Evolutionary conservation across 2,888 invertebrate species (phyloP).

Genomic region (Hedychridium roseum): DNA sequence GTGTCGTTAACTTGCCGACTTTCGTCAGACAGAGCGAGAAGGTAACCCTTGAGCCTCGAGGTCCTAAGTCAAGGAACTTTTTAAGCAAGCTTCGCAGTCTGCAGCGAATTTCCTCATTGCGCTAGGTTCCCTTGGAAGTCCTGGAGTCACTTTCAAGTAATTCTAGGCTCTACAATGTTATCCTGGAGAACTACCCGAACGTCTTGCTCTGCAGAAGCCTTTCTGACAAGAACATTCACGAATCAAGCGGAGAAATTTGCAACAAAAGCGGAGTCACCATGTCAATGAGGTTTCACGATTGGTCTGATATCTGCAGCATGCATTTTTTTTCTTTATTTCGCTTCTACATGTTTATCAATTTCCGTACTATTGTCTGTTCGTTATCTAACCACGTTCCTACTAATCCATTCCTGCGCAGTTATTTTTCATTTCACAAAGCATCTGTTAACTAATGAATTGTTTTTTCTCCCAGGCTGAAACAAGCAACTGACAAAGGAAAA

Average conservation of each 20-base stretch:
- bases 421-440: too few relatives aligned
- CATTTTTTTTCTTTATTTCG: constrained; percentile 28
- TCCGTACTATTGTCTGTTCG: too few relatives aligned
- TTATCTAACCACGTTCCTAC: too few relatives aligned
- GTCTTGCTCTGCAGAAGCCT: constrained; percentile 71
- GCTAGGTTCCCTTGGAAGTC: constrained; percentile 74
- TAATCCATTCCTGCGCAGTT: too few relatives aligned
- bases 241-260: constrained; percentile 56
- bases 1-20: constrained; percentile 79
- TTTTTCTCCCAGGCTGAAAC: constrained; percentile 47
- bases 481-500: constrained; percentile 48
- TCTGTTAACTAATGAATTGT: too few relatives aligned
- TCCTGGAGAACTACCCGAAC: constrained; percentile 78
- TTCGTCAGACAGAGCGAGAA: constrained; percentile 75
- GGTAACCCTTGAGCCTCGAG: too few relatives aligned
- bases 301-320: constrained; percentile 48
- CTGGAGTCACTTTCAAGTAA: constrained; percentile 72
- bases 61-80: too few relatives aligned
- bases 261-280: constrained; percentile 69
- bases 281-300: constrained; percentile 66
- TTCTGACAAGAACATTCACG: constrained; percentile 71
- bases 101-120: too few relatives aligned
- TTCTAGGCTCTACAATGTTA: constrained; percentile 73
- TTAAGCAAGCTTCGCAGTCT: too few relatives aligned
- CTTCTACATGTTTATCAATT: too few relatives aligned